phyloP scores from a whole-genome alignment of 2,113 vertebrate species.

The Progne subis region DNA sequence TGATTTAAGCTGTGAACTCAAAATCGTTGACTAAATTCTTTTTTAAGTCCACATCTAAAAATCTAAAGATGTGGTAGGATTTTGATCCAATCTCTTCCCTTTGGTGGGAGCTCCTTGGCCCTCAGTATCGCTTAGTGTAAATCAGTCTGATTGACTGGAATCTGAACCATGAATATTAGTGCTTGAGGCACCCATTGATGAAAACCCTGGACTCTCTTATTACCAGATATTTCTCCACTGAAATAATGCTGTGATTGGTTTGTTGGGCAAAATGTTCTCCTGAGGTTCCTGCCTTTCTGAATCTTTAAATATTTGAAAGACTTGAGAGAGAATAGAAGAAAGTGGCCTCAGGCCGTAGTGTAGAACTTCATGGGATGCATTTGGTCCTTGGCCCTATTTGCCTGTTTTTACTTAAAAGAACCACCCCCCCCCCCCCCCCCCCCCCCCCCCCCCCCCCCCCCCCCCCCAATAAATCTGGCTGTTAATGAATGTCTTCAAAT shows the following conservation, averaged over 20 bases:
- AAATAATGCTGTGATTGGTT: neutral
- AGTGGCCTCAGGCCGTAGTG: neutral
- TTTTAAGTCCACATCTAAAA: neutral
- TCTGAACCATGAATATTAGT: neutral
- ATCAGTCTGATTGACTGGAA: neutral
- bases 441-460: no score
- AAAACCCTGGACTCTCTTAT: neutral
- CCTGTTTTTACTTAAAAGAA: neutral
- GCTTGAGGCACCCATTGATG: neutral
- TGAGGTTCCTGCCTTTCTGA: neutral
- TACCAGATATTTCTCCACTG: neutral
- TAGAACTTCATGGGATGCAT: neutral
- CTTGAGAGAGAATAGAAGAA: neutral
- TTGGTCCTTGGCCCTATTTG: neutral
- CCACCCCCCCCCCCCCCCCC: neutral
- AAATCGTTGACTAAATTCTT: neutral
- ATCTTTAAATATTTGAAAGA: conserved; percentile 38
- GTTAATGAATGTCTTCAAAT: neutral
- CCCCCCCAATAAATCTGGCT: neutral
- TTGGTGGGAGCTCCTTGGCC: neutral
- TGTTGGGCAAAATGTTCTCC: neutral
- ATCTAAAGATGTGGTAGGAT: neutral
- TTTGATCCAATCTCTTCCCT: neutral
- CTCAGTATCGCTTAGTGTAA: neutral
- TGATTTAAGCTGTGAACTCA: neutral